phyloP scores from a whole-genome alignment of 2,797 vertebrate species.

The Rhinoraja longicauda region DNA sequence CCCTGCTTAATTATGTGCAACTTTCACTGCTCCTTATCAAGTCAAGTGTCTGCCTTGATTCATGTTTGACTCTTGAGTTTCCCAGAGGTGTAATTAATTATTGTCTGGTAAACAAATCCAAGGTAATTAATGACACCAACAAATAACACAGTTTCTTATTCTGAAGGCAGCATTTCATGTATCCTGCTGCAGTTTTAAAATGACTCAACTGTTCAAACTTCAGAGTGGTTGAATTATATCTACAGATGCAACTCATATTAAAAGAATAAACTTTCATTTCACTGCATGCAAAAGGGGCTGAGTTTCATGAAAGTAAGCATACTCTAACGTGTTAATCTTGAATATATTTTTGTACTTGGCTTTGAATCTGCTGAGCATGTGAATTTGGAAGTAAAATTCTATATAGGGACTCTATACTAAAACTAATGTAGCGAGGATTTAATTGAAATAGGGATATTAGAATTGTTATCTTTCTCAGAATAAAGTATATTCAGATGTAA shows the following conservation, averaged over 20 bases:
- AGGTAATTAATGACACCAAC: conserved; percentile 68
- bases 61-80: conserved; percentile 87
- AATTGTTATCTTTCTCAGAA: not conserved
- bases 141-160: conserved; percentile 61
- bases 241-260: not conserved
- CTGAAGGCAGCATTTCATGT: conserved; percentile 49
- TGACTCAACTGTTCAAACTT: conserved; percentile 26
- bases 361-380: not conserved
- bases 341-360: not conserved
- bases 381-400: not conserved
- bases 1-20: conserved; percentile 95
- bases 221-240: conserved; percentile 20
- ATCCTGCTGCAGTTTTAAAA: conserved; percentile 3
- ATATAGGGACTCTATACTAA: not conserved
- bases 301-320: not conserved
- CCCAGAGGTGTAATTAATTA: conserved; percentile 98
- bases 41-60: conserved; percentile 80
- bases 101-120: conserved; percentile 88
- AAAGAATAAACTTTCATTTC: not conserved
- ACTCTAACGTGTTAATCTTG: not conserved
- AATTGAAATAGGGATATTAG: not conserved
- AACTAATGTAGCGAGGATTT: not conserved
- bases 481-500: not conserved
- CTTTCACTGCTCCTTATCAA: conserved; percentile 91
- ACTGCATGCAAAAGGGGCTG: not conserved